Percentiles rank a stretch among this genome's conserved stretches.
These are phyloP conservation scores for Botia almorhae DNA, from an alignment of 2,797 vertebrate species.

Conservation along the genomic window DNA sequence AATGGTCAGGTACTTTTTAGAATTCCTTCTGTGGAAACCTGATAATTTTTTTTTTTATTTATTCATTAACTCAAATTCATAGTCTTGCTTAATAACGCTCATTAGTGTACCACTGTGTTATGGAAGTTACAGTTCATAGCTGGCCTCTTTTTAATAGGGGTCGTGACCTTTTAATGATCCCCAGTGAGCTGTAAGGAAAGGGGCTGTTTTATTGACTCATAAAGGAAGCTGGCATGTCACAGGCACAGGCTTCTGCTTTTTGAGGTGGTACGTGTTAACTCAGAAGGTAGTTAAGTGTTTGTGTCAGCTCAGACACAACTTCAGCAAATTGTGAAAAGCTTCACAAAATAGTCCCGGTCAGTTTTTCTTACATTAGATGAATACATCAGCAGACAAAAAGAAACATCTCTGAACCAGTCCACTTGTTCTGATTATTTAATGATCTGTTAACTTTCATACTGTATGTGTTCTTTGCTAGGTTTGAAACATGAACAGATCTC, in stretches of 20 bases:
- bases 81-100: constrained; percentile 5
- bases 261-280: constrained; percentile 21
- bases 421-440: neutral
- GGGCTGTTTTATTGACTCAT: constrained; percentile 40
- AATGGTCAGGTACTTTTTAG: constrained; percentile 19
- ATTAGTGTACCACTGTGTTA: no score
- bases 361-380: neutral
- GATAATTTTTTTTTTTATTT: constrained; percentile 50
- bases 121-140: neutral
- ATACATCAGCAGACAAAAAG: neutral
- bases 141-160: neutral
- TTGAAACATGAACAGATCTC: no score
- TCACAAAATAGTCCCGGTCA: neutral
- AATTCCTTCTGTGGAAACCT: constrained; percentile 38
- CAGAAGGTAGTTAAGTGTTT: neutral
- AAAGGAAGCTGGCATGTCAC: constrained; percentile 38
- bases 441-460: neutral
- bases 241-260: constrained; percentile 12
- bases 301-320: neutral
- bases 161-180: constrained; percentile 7
- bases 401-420: neutral
- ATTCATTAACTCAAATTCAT: constrained; percentile 8
- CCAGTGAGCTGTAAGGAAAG: constrained; percentile 22
- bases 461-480: neutral
- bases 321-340: neutral